phyloP scores from a whole-genome alignment of 2,888 invertebrate species.

The Drosophila rubida region DNA sequence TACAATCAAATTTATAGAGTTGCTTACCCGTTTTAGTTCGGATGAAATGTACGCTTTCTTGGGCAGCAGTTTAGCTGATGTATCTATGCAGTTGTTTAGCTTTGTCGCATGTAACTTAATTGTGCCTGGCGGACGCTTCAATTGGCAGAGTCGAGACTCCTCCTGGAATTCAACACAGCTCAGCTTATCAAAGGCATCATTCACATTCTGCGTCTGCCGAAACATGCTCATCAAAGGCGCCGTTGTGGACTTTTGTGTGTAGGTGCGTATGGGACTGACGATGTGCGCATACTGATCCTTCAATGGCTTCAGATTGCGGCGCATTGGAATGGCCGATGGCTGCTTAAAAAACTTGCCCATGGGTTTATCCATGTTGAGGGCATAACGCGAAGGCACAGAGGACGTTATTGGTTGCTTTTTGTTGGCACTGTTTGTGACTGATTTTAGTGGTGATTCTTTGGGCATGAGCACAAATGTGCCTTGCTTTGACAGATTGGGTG shows the following conservation, averaged over 20 bases:
- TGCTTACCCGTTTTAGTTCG: slow-evolving; percentile 81
- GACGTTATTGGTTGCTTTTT: slow-evolving; percentile 1
- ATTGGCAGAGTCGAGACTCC: slow-evolving; percentile 67
- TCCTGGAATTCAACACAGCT: slow-evolving; percentile 73
- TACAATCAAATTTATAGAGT: no score
- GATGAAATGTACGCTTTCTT: slow-evolving; percentile 84
- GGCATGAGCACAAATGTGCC: slow-evolving; percentile 63
- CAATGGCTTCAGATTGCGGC: slow-evolving; percentile 11
- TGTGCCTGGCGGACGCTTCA: slow-evolving; percentile 1
- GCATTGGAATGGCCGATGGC: slow-evolving; percentile 39
- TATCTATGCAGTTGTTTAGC: slow-evolving; percentile 28
- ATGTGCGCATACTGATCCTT: slow-evolving; percentile 71
- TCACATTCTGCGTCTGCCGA: slow-evolving; percentile 57
- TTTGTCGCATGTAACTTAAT: slow-evolving; percentile 16
- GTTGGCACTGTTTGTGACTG: background rate
- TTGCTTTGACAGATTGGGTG: slow-evolving; percentile 43
- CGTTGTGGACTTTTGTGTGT: slow-evolving; percentile 84
- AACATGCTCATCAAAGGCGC: slow-evolving; percentile 82
- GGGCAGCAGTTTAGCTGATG: slow-evolving; percentile 65
- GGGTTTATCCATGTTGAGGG: slow-evolving; percentile 19
- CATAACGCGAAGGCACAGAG: background rate
- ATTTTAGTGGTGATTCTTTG: slow-evolving; percentile 15
- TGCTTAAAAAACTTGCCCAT: slow-evolving; percentile 40
- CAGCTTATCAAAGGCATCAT: slow-evolving; percentile 56
- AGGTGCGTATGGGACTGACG: slow-evolving; percentile 84